Evolutionary conservation across 2,113 vertebrate genomes (phyloP), one percentile per base, ranked within the genome.

Genomic region (Pogona vitticeps): DNA sequence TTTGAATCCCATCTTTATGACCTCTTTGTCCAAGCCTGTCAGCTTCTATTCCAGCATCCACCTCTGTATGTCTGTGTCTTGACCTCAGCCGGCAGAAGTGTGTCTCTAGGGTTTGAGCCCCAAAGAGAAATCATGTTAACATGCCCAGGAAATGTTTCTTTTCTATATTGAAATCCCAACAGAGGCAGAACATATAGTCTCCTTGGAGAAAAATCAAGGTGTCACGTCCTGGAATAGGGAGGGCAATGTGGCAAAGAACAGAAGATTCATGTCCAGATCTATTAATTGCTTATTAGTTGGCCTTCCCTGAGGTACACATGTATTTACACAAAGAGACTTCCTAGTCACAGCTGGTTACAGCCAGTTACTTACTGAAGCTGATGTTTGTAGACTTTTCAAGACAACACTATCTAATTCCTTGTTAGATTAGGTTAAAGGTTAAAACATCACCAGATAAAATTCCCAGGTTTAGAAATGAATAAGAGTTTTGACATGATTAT

Each of bases 141-240:
- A 81, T 86, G 79, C 40, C 70, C 46, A 81, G 70, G 71, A 86
- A 86, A 38, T 81, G 40, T 81, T 86, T 86, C 70, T 86, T 86
- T 86, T 85, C 73, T 81, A 81, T 65, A 38, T 40, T 86, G 85
- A 86, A 81, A 21, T 81, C 70, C 85, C 78, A 18, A 63, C 73
- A 86, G 70, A 81, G 52, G 40, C 58, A 52, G 59, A 73, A 10
- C 40, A 75, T 75, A 33, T 28, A 81, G 68, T 81, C 68, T 86
- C 85, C 70, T 75, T 81, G 68, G 70, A 86, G 85, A 81, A 77
- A 75, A 73, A 86, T 86, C 85, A 81, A 86, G 59, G 59, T 86
- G 78, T 75, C 40, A 28, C 65, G 70, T 70, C 78, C 77, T 86
- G 59, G n/a, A 63, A 9, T 59, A 46, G 65, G 26, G 52, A 52